These are phyloP conservation scores for Tortricodes alternella DNA, from an alignment of 2,888 invertebrate species.

Conservation along the genomic window DNA sequence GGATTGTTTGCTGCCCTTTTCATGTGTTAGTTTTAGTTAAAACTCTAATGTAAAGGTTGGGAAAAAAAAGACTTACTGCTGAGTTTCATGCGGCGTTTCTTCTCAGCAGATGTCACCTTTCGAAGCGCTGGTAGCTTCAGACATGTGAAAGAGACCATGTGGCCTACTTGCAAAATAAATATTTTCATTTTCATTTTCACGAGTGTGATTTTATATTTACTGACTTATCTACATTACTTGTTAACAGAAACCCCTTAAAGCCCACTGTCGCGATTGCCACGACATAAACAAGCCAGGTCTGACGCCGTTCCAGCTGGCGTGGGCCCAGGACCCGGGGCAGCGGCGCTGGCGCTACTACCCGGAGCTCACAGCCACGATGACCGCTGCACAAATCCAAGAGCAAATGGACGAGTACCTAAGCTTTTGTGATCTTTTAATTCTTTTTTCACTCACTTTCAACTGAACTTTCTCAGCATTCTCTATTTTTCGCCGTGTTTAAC, in stretches of 20 bases:
- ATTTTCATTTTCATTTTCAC: not conserved
- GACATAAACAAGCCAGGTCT: conserved; percentile 40
- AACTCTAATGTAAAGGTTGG: too few relatives aligned
- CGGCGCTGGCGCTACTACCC: conserved; percentile 79
- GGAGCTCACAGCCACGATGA: conserved; percentile 59
- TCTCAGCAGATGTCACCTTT: too few relatives aligned
- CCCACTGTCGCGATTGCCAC: conserved; percentile 58
- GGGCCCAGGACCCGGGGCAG: conserved; percentile 51
- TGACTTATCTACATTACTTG: not conserved
- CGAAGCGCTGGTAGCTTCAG: too few relatives aligned
- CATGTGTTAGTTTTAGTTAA: too few relatives aligned
- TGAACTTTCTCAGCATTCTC: too few relatives aligned
- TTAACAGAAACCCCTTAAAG: conserved; percentile 46
- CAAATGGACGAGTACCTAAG: conserved; percentile 58
- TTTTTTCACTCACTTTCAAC: not conserved
- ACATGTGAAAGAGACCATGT: too few relatives aligned
- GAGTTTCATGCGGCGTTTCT: too few relatives aligned
- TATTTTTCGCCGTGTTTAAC: too few relatives aligned
- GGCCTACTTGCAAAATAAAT: not conserved
- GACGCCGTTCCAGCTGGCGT: conserved; percentile 50
- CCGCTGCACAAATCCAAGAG: conserved; percentile 49
- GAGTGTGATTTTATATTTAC: too few relatives aligned
- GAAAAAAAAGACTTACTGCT: too few relatives aligned
- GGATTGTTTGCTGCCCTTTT: too few relatives aligned
- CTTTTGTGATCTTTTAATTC: not conserved